Base-by-base conservation (phyloP, 2,113 vertebrate genomes). In the Melozone crissalis region DNA sequence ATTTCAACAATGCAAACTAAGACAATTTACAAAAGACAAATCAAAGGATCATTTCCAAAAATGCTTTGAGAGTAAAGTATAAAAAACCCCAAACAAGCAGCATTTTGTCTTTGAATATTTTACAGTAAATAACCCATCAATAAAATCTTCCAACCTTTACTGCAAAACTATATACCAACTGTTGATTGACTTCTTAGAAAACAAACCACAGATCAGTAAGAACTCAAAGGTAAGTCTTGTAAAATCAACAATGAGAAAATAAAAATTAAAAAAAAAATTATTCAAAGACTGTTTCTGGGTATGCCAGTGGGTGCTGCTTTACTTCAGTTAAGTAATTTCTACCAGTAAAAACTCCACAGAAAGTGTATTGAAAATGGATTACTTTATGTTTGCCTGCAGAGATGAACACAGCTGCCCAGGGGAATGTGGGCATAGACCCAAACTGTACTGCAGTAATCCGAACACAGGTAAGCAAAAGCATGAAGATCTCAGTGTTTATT, bases 81-180 rank as follows among this genome's bases (percentile, higher is more conserved):
- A 55, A 74, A 79, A 54, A 67, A 14, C 4, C 7, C 17, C 13
- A 54, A 80, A 14, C 6, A 33, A 83, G 35, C 3, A 47, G 37
- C 51, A 89, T 47, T 79, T 74, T 79, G 21, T 61, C 14, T 73
- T 37, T 33, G 37, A 61, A 35, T 35, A 39, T 8, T 37, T 68
- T 14, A 52, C 27, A 59, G 7, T 44, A 37, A 68, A n/a, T 8
- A 66, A 82, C 2, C 35, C 12, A 37, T 10, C 23, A 74, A 23
- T 39, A 69, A 43, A 61, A 46, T 4, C 4, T 5, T 15, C 59
- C 75, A 93, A 72, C 30, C 65, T 94, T 43, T 52, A 95, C 5
- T 94, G 76, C 62, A 97, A 95, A 96, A 91, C 17, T 30, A 87
- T 83, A 81, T n/a, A 87, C 28, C 43, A 94, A 43, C 52, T 76